A percentile compares a stretch with the other conserved stretches of the same genome.
phyloP scores from a whole-genome alignment of 1,140 invertebrate species.

The Drosophila triauraria region DNA sequence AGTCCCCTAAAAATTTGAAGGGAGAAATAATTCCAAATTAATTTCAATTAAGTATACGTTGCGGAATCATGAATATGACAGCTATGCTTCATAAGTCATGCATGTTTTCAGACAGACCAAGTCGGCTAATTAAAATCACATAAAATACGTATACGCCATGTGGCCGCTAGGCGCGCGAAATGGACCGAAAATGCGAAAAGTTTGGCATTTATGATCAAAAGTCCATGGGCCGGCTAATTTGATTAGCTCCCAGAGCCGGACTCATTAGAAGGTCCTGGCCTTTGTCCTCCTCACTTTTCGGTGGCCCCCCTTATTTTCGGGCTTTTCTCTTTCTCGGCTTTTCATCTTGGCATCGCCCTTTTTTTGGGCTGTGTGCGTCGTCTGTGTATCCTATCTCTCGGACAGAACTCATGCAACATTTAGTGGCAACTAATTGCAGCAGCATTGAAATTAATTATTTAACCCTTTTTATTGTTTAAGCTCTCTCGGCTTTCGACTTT shows the following conservation, averaged over 20 bases:
- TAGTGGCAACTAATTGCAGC: slow-evolving; percentile 83
- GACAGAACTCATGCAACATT: slow-evolving; percentile 77
- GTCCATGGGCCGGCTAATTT: slow-evolving; percentile 71
- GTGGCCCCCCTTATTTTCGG: background rate
- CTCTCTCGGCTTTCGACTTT: slow-evolving; percentile 40
- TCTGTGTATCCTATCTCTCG: slow-evolving; percentile 47
- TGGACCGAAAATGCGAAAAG: slow-evolving; percentile 58
- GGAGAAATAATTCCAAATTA: slow-evolving; percentile 74
- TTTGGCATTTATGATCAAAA: slow-evolving; percentile 75
- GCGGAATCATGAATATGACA: slow-evolving; percentile 75
- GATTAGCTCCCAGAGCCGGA: slow-evolving; percentile 59
- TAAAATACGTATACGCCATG: slow-evolving; percentile 78
- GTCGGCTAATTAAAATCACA: slow-evolving; percentile 75
- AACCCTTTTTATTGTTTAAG: slow-evolving; percentile 83
- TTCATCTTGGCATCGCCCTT: slow-evolving; percentile 17
- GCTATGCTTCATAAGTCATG: slow-evolving; percentile 76
- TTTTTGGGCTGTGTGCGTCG: slow-evolving; percentile 12
- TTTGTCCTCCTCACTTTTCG: background rate
- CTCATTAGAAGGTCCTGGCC: slow-evolving; percentile 70
- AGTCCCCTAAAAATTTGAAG: slow-evolving; percentile 7
- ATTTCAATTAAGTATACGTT: slow-evolving; percentile 73
- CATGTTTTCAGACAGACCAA: slow-evolving; percentile 24
- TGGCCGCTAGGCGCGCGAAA: slow-evolving; percentile 50
- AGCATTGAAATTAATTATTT: slow-evolving; percentile 84
- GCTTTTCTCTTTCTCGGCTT: slow-evolving; percentile 24